These are phyloP conservation scores for Timema podura DNA, from an alignment of 2,888 invertebrate genomes.

Conservation along the genomic window DNA sequence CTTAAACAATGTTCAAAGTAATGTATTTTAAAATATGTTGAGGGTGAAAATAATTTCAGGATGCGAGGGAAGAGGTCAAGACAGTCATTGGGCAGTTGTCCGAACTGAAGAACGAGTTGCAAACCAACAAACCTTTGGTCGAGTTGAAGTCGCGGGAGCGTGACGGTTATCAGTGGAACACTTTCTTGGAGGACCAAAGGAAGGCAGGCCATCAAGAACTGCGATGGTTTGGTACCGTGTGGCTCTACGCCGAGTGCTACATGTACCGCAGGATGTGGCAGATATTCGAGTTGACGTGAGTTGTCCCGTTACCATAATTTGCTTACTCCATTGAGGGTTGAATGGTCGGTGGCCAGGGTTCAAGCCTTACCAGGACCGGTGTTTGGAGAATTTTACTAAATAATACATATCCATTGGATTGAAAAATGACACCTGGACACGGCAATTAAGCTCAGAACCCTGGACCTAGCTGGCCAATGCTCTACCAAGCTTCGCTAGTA, in stretches of 20 bases:
- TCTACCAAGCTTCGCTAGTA: no score
- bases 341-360: no score
- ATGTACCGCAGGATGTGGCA: slow-evolving; percentile 72
- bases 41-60: slow-evolving; percentile 46
- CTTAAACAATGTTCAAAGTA: no score
- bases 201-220: slow-evolving; percentile 41
- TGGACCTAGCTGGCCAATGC: no score
- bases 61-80: slow-evolving; percentile 65
- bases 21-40: no score
- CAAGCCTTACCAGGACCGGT: no score
- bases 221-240: slow-evolving; percentile 69
- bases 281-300: slow-evolving; percentile 63
- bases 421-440: no score
- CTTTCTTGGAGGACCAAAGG: slow-evolving; percentile 49
- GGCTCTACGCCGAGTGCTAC: slow-evolving; percentile 91
- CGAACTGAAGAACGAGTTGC: slow-evolving; percentile 82
- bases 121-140: slow-evolving; percentile 80
- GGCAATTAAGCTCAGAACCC: no score
- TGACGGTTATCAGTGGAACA: slow-evolving; percentile 68
- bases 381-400: no score
- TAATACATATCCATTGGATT: no score
- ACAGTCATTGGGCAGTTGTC: slow-evolving; percentile 68
- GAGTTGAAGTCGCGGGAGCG: slow-evolving; percentile 49
- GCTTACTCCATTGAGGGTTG: no score
- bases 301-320: slow-evolving; percentile 6